These are phyloP conservation scores for Garra rufa DNA, from an alignment of 2,113 vertebrate species.

Conservation along the genomic window DNA sequence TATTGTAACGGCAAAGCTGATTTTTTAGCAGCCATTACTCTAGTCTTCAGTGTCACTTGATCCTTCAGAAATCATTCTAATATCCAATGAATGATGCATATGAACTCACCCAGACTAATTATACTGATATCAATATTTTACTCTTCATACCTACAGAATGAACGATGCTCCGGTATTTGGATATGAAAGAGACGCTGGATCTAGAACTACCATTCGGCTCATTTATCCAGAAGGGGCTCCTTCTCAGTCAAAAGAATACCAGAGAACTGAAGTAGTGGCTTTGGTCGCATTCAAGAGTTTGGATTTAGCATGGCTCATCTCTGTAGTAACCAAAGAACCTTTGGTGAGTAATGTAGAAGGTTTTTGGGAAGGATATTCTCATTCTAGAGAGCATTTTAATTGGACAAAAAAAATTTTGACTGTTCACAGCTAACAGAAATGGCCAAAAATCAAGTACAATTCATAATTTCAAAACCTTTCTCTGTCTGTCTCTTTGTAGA, in stretches of 20 bases:
- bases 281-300: slow-evolving; percentile 78
- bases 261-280: slow-evolving; percentile 68
- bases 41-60: background rate
- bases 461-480: background rate
- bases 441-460: background rate
- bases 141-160: slow-evolving; percentile 64
- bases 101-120: background rate
- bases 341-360: slow-evolving; percentile 67
- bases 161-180: slow-evolving; percentile 79
- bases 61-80: background rate
- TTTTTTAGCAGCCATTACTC: too few species aligned
- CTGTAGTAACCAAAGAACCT: slow-evolving; percentile 73
- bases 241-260: slow-evolving; percentile 69
- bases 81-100: background rate
- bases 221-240: slow-evolving; percentile 80
- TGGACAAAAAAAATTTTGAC: background rate
- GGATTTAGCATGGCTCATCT: slow-evolving; percentile 80
- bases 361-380: background rate
- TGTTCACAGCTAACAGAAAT: too few species aligned
- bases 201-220: slow-evolving; percentile 78
- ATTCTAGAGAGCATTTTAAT: background rate
- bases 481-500: slow-evolving; percentile 62
- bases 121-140: background rate
- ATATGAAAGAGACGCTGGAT: slow-evolving; percentile 76
- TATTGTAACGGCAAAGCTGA: too few species aligned